Base-by-base conservation (phyloP, 2,113 vertebrate genomes). In the Scatophagus argus region DNA sequence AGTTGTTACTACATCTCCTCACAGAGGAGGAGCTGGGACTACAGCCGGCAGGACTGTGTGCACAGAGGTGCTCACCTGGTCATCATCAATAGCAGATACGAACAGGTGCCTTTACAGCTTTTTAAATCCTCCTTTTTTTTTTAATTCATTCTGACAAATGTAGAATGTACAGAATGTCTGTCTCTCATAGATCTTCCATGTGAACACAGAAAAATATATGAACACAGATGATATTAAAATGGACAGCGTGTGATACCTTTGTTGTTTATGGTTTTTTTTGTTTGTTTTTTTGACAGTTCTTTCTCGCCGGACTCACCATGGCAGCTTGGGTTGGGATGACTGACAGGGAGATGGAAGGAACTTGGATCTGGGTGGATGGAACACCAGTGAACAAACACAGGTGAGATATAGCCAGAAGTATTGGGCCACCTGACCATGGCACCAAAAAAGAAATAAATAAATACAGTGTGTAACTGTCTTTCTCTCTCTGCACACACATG, bases 261-360 rank as follows among this genome's bases (percentile, higher is more conserved):
- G 13, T 47, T 4, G 31, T 38, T 43, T 21, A 9, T 41, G 36
- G n/a, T n/a, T n/a, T n/a, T n/a, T n/a, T n/a, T n/a, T n/a, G n/a
- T n/a, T 38, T 59, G 47, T 0, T 56, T 46, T n/a, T 19, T 0
- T 60, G 13, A 39, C 65, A 89, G 88, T 51, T 23, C 11, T 85
- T 89, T 32, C 85, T 89, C 8, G 65, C 54, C 34, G 72, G 76
- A 10, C 63, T 87, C 60, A 41, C 55, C 0, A 1, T 0, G 6
- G 61, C 56, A 49, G 69, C 70, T 0, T 89, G 88, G 88, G 58
- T 89, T 4, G 85, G 88, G 10, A 89, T 89, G 88, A 83, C 88
- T 47, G 88, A 89, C 85, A 63, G 65, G 14, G 14, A 38, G 38
- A 0, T 29, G 25, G 88, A 89, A 12, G 79, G 85, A 10, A 58